These are phyloP conservation scores for Trachelus troglodyta DNA, from an alignment of 2,888 invertebrate species.

Conservation along the genomic window DNA sequence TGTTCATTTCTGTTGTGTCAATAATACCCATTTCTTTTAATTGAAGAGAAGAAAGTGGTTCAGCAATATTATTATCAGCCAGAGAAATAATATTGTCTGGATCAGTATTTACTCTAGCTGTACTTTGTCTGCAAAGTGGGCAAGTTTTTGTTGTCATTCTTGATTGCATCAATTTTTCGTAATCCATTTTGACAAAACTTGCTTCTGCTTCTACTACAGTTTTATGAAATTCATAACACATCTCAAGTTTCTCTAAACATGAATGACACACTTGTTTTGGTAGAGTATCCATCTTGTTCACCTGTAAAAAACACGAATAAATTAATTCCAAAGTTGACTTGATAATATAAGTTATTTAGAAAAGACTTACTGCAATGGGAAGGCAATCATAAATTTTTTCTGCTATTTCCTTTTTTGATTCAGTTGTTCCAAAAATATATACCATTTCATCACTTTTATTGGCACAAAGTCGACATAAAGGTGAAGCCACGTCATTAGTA, in stretches of 20 bases:
- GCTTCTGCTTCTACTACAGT: constrained; percentile 20
- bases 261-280: constrained; percentile 19
- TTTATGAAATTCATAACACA: constrained; percentile 23
- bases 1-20: neutral
- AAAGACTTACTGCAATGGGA: constrained; percentile 18
- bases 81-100: neutral
- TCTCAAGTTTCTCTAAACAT: constrained; percentile 23
- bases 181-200: constrained; percentile 12
- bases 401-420: neutral
- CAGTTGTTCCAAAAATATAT: constrained; percentile 11
- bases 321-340: neutral
- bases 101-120: neutral
- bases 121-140: neutral
- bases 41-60: neutral
- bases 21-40: neutral
- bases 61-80: neutral
- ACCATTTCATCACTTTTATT: constrained; percentile 7
- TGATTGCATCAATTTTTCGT: constrained; percentile 4
- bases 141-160: neutral
- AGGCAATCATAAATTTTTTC: constrained; percentile 22
- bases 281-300: constrained; percentile 14
- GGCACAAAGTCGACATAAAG: constrained; percentile 27
- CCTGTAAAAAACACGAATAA: constrained; percentile 6
- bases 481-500: neutral
- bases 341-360: neutral